Evolutionary conservation across 2,888 invertebrate species (phyloP).

Genomic region (Osmoderma eremita): DNA sequence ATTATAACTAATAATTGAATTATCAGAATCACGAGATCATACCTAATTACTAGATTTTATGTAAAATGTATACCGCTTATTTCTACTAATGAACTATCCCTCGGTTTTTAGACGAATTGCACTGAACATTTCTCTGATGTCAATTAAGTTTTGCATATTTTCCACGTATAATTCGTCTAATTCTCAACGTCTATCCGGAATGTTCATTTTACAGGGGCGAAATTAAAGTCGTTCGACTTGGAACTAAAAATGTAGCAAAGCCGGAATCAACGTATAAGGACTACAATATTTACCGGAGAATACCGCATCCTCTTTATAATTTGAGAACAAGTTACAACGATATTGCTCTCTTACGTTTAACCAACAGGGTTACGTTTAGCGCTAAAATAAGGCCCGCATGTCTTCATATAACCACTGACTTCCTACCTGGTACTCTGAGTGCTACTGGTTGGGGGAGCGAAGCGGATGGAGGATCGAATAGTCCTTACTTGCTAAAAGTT

Average conservation of each 20-base stretch:
- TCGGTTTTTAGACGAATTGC: too few relatives aligned
- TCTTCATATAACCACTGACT: conserved; percentile 53
- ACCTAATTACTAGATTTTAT: too few relatives aligned
- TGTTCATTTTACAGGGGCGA: too few relatives aligned
- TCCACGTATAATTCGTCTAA: too few relatives aligned
- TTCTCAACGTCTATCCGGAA: too few relatives aligned
- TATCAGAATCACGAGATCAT: too few relatives aligned
- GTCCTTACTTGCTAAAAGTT: conserved; percentile 63
- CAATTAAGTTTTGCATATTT: too few relatives aligned
- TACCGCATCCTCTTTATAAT: conserved; percentile 62
- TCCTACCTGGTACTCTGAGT: conserved; percentile 52
- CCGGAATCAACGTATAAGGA: conserved; percentile 51
- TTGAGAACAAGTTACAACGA: conserved; percentile 64
- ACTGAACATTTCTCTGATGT: too few relatives aligned
- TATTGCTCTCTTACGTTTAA: conserved; percentile 65
- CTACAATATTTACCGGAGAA: conserved; percentile 55
- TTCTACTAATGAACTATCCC: too few relatives aligned
- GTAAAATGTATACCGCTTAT: too few relatives aligned
- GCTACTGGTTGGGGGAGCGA: conserved; percentile 65
- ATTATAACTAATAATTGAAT: too few relatives aligned
- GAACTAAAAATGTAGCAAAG: conserved; percentile 54
- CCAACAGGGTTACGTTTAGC: conserved; percentile 58
- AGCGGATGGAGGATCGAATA: conserved; percentile 42
- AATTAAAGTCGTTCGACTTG: conserved; percentile 62
- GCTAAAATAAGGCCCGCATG: conserved; percentile 64